Evolutionary conservation across 2,797 vertebrate genomes (phyloP), one percentile per base, ranked within the genome.

Genomic region (Poeciliopsis turneri): DNA sequence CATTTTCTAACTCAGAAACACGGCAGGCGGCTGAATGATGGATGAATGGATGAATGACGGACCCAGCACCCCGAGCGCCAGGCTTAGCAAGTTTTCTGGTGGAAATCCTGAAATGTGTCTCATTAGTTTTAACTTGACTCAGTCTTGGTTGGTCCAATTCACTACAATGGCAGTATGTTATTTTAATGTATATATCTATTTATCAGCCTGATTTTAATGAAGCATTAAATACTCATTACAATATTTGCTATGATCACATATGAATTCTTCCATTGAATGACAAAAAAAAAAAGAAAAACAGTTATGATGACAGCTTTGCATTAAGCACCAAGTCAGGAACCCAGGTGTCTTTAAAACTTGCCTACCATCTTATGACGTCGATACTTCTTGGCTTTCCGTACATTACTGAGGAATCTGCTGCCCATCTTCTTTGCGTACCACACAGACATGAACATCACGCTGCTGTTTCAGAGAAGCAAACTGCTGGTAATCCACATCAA

Each of bases 401-500:
- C 94, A 82, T 95, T 95, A 90, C 92, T 94, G 86, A 96, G 94
- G 85, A 96, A 94, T 25, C 95, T 92, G 66, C 89, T 90, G 82
- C 94, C 93, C 95, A 96, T 94, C 90, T 96, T 96, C 93, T 96
- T 95, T 73, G 96, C 96, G 72, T 96, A 96, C 96, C 96, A 96
- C 85, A 96, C 95, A 1, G 96, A 96, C 89, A 96, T 95, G 78
- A 97, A 96, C 96, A 96, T 96, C 75, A 78, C 89, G 88, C 57
- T 78, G 79, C 88, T 76, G 79, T 79, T 85, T 82, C 77, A 76
- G 80, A 46, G 81, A 80, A 79, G 43, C 25, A 75, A 87, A 77
- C 49, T 0, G 13, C 41, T 74, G 74, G 83, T 74, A 81, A 78
- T 82, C 74, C 68, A 45, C 41, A 88, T 77, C 78, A 76, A 82